phyloP scores from a whole-genome alignment of 2,113 vertebrate genomes.

The Atherinomorus stipes region DNA sequence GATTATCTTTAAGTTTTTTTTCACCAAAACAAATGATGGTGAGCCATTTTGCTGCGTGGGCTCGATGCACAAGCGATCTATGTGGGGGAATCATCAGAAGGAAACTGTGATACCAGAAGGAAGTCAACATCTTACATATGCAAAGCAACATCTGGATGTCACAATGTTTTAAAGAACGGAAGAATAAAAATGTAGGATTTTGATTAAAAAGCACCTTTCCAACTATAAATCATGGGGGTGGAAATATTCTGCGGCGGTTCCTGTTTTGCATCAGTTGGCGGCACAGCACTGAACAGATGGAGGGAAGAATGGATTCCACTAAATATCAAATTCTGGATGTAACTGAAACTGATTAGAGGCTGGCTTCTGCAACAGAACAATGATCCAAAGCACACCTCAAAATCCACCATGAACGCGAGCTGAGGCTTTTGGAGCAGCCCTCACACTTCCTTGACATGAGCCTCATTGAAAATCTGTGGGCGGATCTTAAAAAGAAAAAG shows the following conservation, averaged over 20 bases:
- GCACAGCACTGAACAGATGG: constrained; percentile 10
- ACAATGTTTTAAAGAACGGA: not conserved
- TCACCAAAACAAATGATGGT: not conserved
- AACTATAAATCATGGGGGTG: constrained; percentile 12
- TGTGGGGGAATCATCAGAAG: not conserved
- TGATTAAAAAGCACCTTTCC: constrained; percentile 14
- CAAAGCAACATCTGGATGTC: constrained; percentile 22
- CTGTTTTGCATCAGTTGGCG: constrained; percentile 3
- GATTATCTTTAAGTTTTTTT: not conserved
- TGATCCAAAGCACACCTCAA: constrained; percentile 10
- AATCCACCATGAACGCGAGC: constrained; percentile 13
- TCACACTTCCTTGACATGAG: constrained; percentile 1
- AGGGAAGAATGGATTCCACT: constrained; percentile 14
- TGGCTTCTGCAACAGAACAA: constrained; percentile 13
- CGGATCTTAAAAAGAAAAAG: constrained; percentile 7
- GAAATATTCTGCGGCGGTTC: constrained; percentile 13
- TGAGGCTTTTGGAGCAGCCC: not conserved
- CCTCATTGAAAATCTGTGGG: not conserved
- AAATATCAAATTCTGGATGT: constrained; percentile 26
- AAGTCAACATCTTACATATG: constrained; percentile 4
- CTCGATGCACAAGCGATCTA: not conserved
- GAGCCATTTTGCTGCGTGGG: not conserved
- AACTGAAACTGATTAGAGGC: constrained; percentile 24
- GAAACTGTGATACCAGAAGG: constrained; percentile 3
- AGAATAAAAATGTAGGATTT: not conserved